Percentiles rank a stretch among this genome's conserved stretches.
These are phyloP conservation scores for Pterocles gutturalis DNA, from an alignment of 2,113 vertebrate species.

Conservation along the genomic window DNA sequence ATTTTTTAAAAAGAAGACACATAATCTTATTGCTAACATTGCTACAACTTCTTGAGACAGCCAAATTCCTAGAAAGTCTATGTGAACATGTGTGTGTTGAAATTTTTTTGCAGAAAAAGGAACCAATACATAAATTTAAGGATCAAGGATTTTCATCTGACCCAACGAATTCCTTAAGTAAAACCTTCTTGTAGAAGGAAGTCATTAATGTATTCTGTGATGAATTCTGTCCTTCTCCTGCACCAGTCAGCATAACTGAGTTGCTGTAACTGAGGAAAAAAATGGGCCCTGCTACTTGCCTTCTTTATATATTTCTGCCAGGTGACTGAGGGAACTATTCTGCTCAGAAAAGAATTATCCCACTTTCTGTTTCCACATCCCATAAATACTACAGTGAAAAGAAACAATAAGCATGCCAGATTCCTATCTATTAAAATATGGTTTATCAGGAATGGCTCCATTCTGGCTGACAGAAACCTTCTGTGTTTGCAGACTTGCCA, in stretches of 20 bases:
- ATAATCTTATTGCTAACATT: neutral
- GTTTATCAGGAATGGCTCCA: neutral
- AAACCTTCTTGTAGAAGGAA: neutral
- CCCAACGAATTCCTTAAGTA: neutral
- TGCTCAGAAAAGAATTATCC: neutral
- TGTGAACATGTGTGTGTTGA: neutral
- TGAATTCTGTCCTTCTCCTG: neutral
- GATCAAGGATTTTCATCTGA: neutral
- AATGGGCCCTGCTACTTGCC: neutral
- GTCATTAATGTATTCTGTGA: neutral
- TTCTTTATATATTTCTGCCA: neutral
- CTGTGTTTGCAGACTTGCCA: neutral
- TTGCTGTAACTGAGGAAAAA: neutral
- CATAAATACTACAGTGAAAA: neutral
- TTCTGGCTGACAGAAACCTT: neutral
- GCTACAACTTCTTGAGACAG: neutral
- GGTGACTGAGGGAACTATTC: neutral
- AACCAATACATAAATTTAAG: neutral
- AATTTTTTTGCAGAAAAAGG: neutral
- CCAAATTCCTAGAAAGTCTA: neutral
- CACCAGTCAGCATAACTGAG: neutral
- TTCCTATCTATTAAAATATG: neutral
- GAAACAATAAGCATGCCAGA: neutral
- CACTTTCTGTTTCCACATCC: neutral
- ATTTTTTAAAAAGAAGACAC: neutral